These are phyloP conservation scores for Callocephalon fimbriatum DNA, from an alignment of 2,113 vertebrate genomes.

Conservation along the genomic window DNA sequence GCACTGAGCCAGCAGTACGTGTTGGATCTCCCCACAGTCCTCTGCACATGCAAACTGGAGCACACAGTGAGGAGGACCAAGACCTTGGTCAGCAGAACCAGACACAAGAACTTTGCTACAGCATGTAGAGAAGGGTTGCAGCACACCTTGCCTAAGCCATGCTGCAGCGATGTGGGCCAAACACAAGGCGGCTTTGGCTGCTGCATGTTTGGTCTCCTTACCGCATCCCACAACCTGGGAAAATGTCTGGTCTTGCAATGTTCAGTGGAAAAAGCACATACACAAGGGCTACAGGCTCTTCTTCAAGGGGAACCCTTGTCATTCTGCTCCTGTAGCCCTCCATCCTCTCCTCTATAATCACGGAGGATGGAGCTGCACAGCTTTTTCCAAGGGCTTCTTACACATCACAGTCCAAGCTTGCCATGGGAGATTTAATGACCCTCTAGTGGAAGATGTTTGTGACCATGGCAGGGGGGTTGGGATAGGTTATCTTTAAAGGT, in stretches of 20 bases:
- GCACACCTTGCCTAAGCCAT: background rate
- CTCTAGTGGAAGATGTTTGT: background rate
- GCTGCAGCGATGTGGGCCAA: background rate
- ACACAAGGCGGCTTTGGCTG: background rate
- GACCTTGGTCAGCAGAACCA: background rate
- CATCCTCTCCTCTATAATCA: background rate
- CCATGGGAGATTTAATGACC: background rate
- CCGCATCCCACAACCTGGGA: fast-evolving
- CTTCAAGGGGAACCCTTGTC: background rate
- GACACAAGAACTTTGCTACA: background rate
- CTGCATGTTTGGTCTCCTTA: background rate
- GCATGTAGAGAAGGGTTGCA: background rate
- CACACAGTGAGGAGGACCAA: background rate
- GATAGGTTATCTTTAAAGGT: background rate
- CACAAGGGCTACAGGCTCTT: background rate
- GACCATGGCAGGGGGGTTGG: background rate
- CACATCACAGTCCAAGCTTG: background rate
- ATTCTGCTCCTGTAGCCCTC: background rate
- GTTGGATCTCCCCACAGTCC: background rate
- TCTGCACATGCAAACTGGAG: background rate
- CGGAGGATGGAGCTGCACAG: background rate
- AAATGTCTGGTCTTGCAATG: background rate
- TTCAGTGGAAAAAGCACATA: background rate
- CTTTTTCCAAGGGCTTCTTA: background rate
- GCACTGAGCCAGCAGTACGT: background rate